These are phyloP conservation scores for Thymelicus sylvestris DNA, from an alignment of 2,888 invertebrate genomes.

Conservation along the genomic window DNA sequence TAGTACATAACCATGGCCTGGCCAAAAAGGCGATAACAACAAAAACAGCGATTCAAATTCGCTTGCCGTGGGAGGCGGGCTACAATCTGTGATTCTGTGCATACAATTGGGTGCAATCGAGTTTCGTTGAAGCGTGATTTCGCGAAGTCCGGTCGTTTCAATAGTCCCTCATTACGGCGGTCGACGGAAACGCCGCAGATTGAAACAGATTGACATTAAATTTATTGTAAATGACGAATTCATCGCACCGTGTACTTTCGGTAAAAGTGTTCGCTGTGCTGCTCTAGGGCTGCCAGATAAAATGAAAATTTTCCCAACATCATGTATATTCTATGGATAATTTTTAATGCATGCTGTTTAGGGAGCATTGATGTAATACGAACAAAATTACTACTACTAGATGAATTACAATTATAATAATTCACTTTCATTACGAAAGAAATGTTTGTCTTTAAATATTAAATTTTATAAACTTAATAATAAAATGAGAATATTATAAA, in stretches of 20 bases:
- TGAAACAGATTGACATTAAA: slow-evolving; percentile 80
- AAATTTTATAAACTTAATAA: no score
- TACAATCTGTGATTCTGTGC: slow-evolving; percentile 5
- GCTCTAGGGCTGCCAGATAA: slow-evolving; percentile 19
- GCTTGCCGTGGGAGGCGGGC: not conserved
- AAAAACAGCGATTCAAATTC: not conserved
- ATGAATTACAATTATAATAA: no score
- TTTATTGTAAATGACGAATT: slow-evolving; percentile 82
- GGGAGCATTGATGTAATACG: no score
- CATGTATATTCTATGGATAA: no score
- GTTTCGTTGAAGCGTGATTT: slow-evolving; percentile 20
- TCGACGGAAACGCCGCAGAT: slow-evolving; percentile 48
- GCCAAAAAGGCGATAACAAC: slow-evolving; percentile 4
- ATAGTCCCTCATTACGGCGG: slow-evolving; percentile 27
- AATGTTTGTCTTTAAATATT: no score
- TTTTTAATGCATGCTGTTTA: no score
- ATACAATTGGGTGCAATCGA: not conserved
- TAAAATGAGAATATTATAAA: no score
- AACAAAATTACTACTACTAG: no score
- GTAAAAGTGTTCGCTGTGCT: slow-evolving; percentile 44
- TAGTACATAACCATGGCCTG: no score
- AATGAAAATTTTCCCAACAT: not conserved
- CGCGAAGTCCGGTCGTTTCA: slow-evolving; percentile 30
- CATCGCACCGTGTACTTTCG: slow-evolving; percentile 66
- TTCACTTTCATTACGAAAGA: no score